Evolutionary conservation across 1,140 invertebrate species (phyloP), one percentile per base, ranked within the genome.

Genomic region (Solenopsis invicta): DNA sequence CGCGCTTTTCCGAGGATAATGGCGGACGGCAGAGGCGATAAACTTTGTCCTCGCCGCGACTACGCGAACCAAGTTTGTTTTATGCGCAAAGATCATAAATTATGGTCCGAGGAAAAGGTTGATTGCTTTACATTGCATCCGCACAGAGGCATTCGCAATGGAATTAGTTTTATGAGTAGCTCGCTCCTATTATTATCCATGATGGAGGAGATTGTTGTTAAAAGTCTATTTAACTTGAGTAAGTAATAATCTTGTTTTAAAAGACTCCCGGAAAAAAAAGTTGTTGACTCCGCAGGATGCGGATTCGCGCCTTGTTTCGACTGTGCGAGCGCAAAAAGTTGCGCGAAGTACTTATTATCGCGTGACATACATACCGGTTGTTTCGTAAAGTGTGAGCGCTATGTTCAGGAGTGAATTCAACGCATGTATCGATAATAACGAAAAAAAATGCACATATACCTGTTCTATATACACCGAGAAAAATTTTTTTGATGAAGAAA

Each of bases 71-170:
- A 71, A 71, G 78, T 81, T 81, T 81, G 78, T 71, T 81, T 81
- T 81, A 56, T 56, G 78, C 78, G 78, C 52, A 50, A 71, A 56
- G 50, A 81, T 56, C 50, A 81, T 81, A 71, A 81, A 81, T 81
- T 80, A 52, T 52, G 29, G n/a, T n/a, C 29, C 61, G 76, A 61
- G 80, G 41, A 84, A 84, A 84, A 84, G 72, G 80, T 75, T 74
- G 80, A 74, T 74, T 84, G 54, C 80, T 84, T 84, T 75, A 84
- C 62, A 84, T 75, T 75, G 69, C 80, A 75, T 84, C 80, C 72
- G 80, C 56, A 74, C 56, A 61, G 54, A 50, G 62, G 69, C 59
- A 61, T 75, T 74, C 54, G 69, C 69, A 84, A 84, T 84, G 69
- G 69, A 84, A 84, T 84, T 84, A 84, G 54, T 84, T 84, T 84